A percentile compares a stretch with the other conserved stretches of the same genome.
These are phyloP conservation scores for Drosophila leonis DNA, from an alignment of 2,888 invertebrate genomes.

Conservation along the genomic window DNA sequence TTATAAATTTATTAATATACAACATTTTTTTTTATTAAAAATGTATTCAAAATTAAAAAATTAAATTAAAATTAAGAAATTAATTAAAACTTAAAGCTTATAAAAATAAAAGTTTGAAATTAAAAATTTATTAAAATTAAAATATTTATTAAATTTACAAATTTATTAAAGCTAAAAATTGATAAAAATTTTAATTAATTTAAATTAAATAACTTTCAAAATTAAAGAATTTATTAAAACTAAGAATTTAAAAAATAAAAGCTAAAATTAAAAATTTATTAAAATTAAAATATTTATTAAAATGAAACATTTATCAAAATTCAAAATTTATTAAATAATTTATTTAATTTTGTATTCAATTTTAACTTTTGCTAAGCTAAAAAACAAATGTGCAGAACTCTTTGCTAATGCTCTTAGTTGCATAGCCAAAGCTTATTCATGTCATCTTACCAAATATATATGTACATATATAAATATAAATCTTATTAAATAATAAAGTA, in stretches of 20 bases:
- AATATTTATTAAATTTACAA: background rate
- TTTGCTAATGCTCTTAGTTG: background rate
- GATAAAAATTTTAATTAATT: background rate
- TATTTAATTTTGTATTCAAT: background rate
- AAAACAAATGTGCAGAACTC: background rate
- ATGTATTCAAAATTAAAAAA: background rate
- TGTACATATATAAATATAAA: constrained; percentile 15
- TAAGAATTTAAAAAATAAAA: no score
- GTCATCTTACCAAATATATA: constrained; percentile 25
- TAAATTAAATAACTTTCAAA: background rate
- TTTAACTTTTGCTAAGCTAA: background rate
- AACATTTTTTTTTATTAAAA: no score
- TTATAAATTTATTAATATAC: background rate
- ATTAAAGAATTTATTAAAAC: background rate
- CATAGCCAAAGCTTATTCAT: constrained; percentile 29
- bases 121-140: background rate
- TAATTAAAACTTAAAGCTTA: background rate
- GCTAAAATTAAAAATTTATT: background rate
- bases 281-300: no score
- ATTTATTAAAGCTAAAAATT: background rate
- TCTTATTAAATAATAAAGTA: constrained; percentile 38
- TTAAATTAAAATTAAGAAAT: background rate
- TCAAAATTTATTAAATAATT: background rate
- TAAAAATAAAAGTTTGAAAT: no score
- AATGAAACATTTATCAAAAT: background rate